Evolutionary conservation across 1,140 invertebrate species (phyloP).

Genomic region (Saccostrea glomerata): DNA sequence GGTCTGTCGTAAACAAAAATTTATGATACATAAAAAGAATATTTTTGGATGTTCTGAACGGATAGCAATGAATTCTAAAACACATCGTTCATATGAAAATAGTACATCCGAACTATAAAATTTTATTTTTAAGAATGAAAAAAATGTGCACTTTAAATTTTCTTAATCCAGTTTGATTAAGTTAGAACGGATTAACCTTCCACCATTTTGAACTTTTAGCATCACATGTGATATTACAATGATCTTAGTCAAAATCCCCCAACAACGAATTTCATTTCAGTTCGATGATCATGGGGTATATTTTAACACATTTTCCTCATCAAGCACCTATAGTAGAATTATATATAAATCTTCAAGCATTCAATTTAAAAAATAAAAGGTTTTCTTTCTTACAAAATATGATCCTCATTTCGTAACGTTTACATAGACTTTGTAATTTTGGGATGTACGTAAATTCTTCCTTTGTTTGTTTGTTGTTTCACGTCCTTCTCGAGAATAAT

Average conservation of each 20-base stretch:
- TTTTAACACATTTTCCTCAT: no score
- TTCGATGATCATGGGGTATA: no score
- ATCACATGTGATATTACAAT: not conserved
- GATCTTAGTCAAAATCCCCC: not conserved
- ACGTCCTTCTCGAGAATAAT: no score
- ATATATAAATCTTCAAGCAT: no score
- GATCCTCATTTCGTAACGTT: no score
- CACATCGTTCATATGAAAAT: not conserved
- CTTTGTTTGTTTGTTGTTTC: no score
- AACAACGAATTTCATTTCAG: no score
- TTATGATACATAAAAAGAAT: not conserved
- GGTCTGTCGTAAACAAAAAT: not conserved
- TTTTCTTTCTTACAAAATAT: no score
- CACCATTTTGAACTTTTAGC: not conserved
- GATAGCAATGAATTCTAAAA: not conserved
- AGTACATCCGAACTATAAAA: slow-evolving; percentile 2
- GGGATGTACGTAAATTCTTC: no score
- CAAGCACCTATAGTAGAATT: no score
- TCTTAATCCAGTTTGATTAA: not conserved
- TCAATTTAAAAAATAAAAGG: no score
- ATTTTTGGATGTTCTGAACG: not conserved
- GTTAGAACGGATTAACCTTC: not conserved
- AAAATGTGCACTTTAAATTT: not conserved
- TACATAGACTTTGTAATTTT: no score
- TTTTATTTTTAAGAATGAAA: not conserved